Percentiles rank a stretch among this genome's conserved stretches.
Conservation (phyloP, 2,797 vertebrate genomes). For the Streptopelia turtur region DNA sequence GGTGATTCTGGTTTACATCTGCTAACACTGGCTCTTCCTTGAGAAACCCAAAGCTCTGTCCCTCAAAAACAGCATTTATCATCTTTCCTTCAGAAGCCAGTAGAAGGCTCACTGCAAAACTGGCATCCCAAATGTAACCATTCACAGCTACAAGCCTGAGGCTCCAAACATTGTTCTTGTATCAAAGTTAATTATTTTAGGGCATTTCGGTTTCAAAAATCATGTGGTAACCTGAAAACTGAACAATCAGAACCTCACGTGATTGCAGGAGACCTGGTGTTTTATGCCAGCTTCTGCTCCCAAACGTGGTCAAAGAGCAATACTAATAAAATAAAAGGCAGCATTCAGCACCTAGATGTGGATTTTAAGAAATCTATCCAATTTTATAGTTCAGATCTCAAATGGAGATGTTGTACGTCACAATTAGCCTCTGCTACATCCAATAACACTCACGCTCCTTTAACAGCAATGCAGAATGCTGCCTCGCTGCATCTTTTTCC, state of each 20-base stretch:
- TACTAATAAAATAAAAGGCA: neutral
- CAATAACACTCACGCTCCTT: fast-evolving
- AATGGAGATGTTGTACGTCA: neutral
- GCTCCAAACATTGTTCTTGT: neutral
- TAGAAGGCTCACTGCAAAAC: neutral
- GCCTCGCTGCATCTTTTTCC: no score
- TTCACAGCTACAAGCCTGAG: neutral
- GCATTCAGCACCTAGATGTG: neutral
- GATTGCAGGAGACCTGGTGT: neutral
- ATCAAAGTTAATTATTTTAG: neutral
- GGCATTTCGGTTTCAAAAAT: neutral
- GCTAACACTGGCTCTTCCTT: neutral
- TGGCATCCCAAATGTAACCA: neutral
- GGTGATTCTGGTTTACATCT: neutral
- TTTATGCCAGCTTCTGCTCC: neutral
- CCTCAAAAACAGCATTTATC: neutral
- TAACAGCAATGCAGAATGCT: neutral
- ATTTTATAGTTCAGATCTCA: neutral
- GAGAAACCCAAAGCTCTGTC: neutral
- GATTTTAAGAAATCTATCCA: neutral
- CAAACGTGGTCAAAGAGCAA: neutral
- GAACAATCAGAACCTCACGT: neutral
- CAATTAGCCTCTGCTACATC: neutral
- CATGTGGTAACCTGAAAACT: neutral
- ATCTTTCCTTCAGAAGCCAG: neutral